Percentiles rank a stretch among this genome's conserved stretches.
Conservation (phyloP, 2,797 vertebrate species). For the Hemibagrus guttatus region DNA sequence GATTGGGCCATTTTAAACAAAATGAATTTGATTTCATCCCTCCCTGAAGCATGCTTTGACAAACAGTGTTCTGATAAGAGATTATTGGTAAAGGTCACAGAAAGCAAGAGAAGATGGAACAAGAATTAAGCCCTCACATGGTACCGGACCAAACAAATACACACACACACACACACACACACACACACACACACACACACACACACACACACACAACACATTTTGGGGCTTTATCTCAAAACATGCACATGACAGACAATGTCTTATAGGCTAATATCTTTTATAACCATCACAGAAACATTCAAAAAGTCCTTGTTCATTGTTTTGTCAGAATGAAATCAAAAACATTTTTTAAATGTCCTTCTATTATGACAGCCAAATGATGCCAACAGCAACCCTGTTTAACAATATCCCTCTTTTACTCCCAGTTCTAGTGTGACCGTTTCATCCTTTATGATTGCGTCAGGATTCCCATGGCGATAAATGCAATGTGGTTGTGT, state of each 20-base stretch:
- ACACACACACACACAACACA: not conserved
- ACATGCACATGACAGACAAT: conserved; percentile 46
- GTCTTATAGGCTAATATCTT: not conserved
- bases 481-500: not conserved
- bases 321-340: not conserved
- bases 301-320: not conserved
- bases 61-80: conserved; percentile 64
- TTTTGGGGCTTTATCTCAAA: conserved; percentile 58
- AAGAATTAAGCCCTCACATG: conserved; percentile 67
- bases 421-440: not conserved
- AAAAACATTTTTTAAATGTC: not conserved
- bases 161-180: not conserved
- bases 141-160: conserved; percentile 29
- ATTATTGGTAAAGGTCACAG: conserved; percentile 67
- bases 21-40: conserved; percentile 64
- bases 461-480: not conserved
- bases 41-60: conserved; percentile 61
- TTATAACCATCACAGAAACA: not conserved
- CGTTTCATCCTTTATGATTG: not conserved
- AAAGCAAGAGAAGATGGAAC: conserved; percentile 63
- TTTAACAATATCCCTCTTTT: not conserved
- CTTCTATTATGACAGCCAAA: not conserved
- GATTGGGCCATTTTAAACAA: conserved; percentile 41
- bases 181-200: not conserved
- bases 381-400: not conserved